Base-by-base conservation (phyloP, 2,797 vertebrate genomes). In the Mormyrus proboscirostris region DNA sequence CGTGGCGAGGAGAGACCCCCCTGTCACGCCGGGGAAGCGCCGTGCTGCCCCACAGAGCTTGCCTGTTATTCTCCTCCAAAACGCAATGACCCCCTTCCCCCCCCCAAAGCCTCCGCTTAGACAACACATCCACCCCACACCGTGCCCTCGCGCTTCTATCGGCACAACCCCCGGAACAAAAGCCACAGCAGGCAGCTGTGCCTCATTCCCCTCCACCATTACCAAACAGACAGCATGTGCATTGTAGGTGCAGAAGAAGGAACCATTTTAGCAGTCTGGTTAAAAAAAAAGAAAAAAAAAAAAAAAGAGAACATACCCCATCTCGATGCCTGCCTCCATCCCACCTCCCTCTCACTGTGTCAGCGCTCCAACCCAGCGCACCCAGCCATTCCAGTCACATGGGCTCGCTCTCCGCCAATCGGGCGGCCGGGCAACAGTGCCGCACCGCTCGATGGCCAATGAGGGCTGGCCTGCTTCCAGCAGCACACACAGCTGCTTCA, bases 271-370 rank as follows among this genome's bases (percentile, higher is more conserved):
- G 57, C 57, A 82, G 14, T 51, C 55, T 69, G 22, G 65, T 33
- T 16, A 19, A 55, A 55, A 55, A 55, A 57, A 57, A 57, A 22
- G 29, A 22, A 22, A 57, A 51, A 59, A 62, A 25, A 65, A 57
- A 69, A 69, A 89, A 86, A 89, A 44, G 88, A 88, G 90, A 91
- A 93, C 96, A 94, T 96, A 96, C 96, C 96, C 96, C 96, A 96
- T 96, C 92, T 94, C 95, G 93, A 92, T 95, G 90, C 89, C 95
- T 93, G 93, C 93, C 95, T 96, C 96, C 96, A 97, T 96, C 95
- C 95, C 93, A 94, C 93, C 95, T 95, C 94, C 90, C 93, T 91
- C 89, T 92, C 91, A 92, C 92, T 93, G 92, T 93, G 92, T 93
- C 93, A 92, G 90, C 88, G 94, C 93, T 93, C 93, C 92, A 92